These are phyloP conservation scores for Sula dactylatra DNA, from an alignment of 2,113 vertebrate genomes.

Conservation along the genomic window DNA sequence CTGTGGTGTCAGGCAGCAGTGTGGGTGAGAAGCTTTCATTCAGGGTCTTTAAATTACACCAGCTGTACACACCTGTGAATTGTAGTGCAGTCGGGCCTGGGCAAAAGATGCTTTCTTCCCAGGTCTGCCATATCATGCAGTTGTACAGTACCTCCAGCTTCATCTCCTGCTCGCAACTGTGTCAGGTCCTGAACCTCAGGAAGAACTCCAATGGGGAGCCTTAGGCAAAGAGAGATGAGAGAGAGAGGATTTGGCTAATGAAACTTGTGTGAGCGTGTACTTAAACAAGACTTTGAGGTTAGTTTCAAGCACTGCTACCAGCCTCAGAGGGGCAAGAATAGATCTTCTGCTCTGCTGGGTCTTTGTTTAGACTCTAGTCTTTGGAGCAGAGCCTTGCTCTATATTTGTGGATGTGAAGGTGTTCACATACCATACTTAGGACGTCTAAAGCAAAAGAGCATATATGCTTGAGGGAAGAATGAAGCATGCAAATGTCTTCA, in stretches of 20 bases:
- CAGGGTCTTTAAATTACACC: neutral
- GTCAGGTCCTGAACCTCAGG: neutral
- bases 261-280: neutral
- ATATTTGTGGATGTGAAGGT: neutral
- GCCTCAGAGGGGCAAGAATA: neutral
- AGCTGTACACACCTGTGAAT: neutral
- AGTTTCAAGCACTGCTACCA: neutral
- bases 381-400: neutral
- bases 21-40: neutral
- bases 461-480: neutral
- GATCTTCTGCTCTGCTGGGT: neutral
- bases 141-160: neutral
- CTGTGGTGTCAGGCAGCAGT: too few relatives aligned
- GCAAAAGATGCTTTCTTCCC: neutral
- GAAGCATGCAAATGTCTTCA: neutral
- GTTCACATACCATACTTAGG: neutral
- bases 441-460: neutral
- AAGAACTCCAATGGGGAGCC: neutral
- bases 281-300: too few relatives aligned
- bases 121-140: accelerated
- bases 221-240: neutral
- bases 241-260: neutral
- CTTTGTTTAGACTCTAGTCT: neutral
- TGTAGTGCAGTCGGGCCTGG: neutral
- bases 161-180: neutral